Evolutionary conservation across 2,888 invertebrate genomes (phyloP).

Genomic region (Erebia aethiops): DNA sequence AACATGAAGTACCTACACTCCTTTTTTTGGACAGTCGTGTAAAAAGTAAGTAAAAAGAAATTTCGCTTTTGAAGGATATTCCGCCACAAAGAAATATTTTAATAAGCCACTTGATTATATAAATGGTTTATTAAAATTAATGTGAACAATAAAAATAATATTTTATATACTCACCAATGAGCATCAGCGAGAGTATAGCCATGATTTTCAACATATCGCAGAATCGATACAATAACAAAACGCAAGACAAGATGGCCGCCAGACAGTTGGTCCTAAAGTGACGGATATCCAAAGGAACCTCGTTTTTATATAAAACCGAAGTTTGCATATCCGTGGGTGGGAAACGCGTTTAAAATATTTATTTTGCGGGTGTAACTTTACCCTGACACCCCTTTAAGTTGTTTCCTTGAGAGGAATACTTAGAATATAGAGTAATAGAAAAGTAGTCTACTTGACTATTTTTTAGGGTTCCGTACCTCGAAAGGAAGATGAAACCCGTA

Average conservation of each 20-base stretch:
- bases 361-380: conserved; percentile 22
- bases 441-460: background rate
- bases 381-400: conserved; percentile 5
- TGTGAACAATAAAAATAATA: background rate
- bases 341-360: conserved; percentile 27
- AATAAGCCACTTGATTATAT: background rate
- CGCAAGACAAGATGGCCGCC: conserved; percentile 36
- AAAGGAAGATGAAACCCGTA: too few relatives aligned
- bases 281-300: conserved; percentile 40
- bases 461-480: too few relatives aligned
- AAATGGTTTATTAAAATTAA: background rate
- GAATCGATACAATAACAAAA: conserved; percentile 45
- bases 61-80: too few relatives aligned
- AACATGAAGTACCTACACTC: too few relatives aligned
- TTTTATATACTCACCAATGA: conserved; percentile 17
- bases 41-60: too few relatives aligned
- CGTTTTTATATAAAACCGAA: conserved; percentile 61
- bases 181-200: conserved; percentile 45
- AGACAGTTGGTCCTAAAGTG: conserved; percentile 53
- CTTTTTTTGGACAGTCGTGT: too few relatives aligned
- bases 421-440: background rate
- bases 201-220: conserved; percentile 70
- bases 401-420: background rate
- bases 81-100: too few relatives aligned
- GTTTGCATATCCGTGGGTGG: conserved; percentile 57